A percentile compares a stretch with the other conserved stretches of the same genome.
Evolutionary conservation across 2,797 vertebrate genomes (phyloP).

Genomic region (Liasis olivaceus): DNA sequence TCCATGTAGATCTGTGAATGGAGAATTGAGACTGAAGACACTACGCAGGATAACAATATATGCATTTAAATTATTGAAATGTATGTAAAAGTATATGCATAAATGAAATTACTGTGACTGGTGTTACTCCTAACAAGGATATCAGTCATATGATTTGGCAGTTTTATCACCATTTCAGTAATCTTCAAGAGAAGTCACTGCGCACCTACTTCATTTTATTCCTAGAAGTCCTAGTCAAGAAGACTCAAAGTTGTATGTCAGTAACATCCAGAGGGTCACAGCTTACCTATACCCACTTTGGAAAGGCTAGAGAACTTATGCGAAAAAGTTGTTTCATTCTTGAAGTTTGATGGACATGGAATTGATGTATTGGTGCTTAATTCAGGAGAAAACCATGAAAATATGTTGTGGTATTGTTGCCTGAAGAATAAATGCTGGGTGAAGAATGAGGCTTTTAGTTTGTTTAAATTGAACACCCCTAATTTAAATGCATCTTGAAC

Average conservation of each 20-base stretch:
- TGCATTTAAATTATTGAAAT: not conserved
- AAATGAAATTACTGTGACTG: too few species aligned
- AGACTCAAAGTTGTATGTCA: too few species aligned
- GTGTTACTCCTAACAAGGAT: not conserved
- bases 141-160: not conserved
- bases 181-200: not conserved
- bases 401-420: too few species aligned
- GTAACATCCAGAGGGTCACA: too few species aligned
- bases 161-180: too few species aligned
- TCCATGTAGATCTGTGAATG: not conserved
- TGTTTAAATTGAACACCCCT: not conserved
- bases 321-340: not conserved
- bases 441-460: not conserved
- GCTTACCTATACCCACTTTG: not conserved
- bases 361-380: not conserved
- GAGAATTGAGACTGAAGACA: too few species aligned
- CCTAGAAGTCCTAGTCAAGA: too few species aligned
- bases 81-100: not conserved
- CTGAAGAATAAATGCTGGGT: not conserved
- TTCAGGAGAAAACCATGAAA: not conserved
- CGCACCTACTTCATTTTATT: not conserved
- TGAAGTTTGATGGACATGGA: not conserved
- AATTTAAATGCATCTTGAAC: not conserved
- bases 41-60: not conserved
- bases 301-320: not conserved